Base-by-base conservation (phyloP, 2,888 invertebrate species). In the Trichopria drosophilae region DNA sequence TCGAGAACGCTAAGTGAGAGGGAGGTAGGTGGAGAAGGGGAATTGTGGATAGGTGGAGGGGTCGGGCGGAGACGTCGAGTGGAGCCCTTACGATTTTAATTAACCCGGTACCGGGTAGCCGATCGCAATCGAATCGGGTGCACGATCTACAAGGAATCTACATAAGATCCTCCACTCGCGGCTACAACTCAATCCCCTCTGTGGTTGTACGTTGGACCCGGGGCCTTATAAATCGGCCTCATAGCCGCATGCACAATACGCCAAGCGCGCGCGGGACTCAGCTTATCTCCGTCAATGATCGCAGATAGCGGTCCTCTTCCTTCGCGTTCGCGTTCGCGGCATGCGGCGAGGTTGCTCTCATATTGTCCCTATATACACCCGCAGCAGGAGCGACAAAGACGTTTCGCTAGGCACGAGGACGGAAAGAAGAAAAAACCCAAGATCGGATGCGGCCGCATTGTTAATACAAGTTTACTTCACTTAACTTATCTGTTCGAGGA, bases 81-180 rank as follows among this genome's bases (percentile, higher is more conserved):
- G n/a, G 55, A 56, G 59, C 53, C 62, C 64, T 66, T 72, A 72
- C 74, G 71, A 75, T 75, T 75, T 75, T 75, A 75, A 75, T 75
- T 75, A 75, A 74, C 71, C 73, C 71, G 71, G 67, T 72, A 73
- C 71, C 70, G 68, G 72, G 71, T 69, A 70, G 69, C 70, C 68
- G 75, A 75, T 75, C 73, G 74, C 75, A 72, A 75, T 75, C 75
- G 72, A 75, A 75, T 75, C 75, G 75, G 75, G 75, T 75, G 75
- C 75, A 75, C 75, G 75, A 75, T 75, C 75, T 75, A 75, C 75
- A 75, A 75, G 75, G 73, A 75, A 75, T 75, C 75, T 75, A 75
- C 75, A 75, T 75, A 75, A 75, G 75, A 75, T 75, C 74, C 75
- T 75, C 74, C 75, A 75, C 75, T 74, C 74, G 69, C 68, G 71